These are phyloP conservation scores for Pteropus alecto DNA, from an alignment of 2,113 vertebrate species.

Conservation along the genomic window DNA sequence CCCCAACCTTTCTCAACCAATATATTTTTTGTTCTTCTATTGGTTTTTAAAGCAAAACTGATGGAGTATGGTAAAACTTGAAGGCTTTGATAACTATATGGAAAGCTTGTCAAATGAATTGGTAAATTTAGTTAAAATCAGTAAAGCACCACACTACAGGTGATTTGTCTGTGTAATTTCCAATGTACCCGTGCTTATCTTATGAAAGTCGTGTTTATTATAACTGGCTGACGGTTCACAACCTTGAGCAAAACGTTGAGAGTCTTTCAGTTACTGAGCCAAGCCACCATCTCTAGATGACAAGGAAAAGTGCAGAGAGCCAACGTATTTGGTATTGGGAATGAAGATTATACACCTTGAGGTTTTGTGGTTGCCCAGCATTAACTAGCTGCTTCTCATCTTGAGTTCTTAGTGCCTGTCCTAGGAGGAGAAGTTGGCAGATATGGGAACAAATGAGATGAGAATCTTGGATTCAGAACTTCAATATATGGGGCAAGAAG, in stretches of 20 bases:
- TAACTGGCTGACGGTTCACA: background rate
- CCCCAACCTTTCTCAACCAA: conserved; percentile 70
- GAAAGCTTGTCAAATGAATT: conserved; percentile 67
- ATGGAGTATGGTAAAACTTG: conserved; percentile 64
- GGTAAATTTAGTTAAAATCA: conserved; percentile 61
- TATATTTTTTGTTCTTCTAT: conserved; percentile 78
- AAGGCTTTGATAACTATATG: conserved; percentile 56
- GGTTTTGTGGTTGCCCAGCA: background rate
- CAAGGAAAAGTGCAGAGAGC: background rate
- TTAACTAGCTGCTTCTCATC: background rate
- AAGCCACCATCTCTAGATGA: background rate
- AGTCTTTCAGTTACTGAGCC: background rate
- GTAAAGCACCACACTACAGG: background rate
- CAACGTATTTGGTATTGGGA: background rate
- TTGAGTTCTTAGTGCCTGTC: background rate
- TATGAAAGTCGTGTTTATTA: background rate
- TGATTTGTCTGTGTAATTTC: conserved; percentile 1
- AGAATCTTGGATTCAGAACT: background rate
- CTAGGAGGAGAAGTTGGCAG: background rate
- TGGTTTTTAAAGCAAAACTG: conserved; percentile 71
- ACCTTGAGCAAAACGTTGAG: background rate
- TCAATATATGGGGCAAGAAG: background rate
- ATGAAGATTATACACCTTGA: background rate
- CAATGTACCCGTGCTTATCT: background rate
- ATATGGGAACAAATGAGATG: background rate